phyloP scores from a whole-genome alignment of 2,888 invertebrate species.

The Amiota communis region DNA sequence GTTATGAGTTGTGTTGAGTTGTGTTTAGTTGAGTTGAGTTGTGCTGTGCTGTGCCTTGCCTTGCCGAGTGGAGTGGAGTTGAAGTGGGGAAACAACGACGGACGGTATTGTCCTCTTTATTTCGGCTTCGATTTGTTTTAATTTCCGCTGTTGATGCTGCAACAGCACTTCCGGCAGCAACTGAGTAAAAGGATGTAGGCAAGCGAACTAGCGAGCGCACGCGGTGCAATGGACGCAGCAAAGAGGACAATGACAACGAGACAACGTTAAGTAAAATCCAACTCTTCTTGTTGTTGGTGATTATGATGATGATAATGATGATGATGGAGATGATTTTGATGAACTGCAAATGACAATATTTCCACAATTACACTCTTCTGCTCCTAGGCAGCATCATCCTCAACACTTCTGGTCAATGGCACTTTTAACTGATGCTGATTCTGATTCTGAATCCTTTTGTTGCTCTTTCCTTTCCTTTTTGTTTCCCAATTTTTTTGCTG shows the following conservation, averaged over 20 bases:
- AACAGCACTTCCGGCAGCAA: slow-evolving; percentile 48
- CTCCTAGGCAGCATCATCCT: not conserved
- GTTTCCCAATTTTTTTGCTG: not conserved
- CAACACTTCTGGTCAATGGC: slow-evolving; percentile 55
- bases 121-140: slow-evolving; percentile 54
- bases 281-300: not conserved
- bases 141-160: slow-evolving; percentile 57
- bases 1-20: slow-evolving; percentile 20
- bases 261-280: not conserved
- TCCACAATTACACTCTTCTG: not conserved
- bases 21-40: too few relatives aligned
- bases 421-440: slow-evolving; percentile 23
- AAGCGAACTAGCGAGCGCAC: not conserved
- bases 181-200: not conserved
- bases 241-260: slow-evolving; percentile 19
- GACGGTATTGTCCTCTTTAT: slow-evolving; percentile 34
- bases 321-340: not conserved
- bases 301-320: not conserved
- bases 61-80: not conserved
- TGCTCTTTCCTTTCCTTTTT: not conserved
- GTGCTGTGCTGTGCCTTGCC: too few relatives aligned
- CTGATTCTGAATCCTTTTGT: not conserved
- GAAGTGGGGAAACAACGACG: slow-evolving; percentile 29
- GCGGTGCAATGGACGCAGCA: slow-evolving; percentile 31
- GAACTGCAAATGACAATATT: slow-evolving; percentile 7